Evolutionary conservation across 1,140 invertebrate genomes (phyloP).

Genomic region (Cepaea nemoralis): DNA sequence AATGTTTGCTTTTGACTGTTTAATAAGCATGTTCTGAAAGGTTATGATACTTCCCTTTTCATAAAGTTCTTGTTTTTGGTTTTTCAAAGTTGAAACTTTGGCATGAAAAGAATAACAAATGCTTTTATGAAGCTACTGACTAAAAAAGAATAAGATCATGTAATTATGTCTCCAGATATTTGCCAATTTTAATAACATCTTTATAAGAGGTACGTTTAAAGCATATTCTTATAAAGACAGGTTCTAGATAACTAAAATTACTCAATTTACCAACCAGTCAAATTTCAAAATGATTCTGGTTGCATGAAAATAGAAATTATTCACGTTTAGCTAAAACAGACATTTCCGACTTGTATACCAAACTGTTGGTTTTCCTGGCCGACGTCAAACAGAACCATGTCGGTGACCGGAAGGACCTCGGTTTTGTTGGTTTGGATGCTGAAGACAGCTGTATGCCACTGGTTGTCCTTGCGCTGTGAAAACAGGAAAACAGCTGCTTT

Average conservation of each 20-base stretch:
- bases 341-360: constrained; percentile 84
- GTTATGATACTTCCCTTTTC: too few relatives aligned
- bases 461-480: constrained; percentile 72
- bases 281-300: neutral
- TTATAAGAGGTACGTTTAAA: neutral
- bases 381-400: constrained; percentile 84
- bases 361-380: constrained; percentile 83
- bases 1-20: too few relatives aligned
- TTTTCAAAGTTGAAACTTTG: too few relatives aligned
- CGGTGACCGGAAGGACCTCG: constrained; percentile 82
- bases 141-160: too few relatives aligned
- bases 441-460: constrained; percentile 83
- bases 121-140: too few relatives aligned
- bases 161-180: constrained; percentile 6
- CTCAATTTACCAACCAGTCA: neutral
- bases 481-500: neutral
- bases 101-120: too few relatives aligned
- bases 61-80: too few relatives aligned
- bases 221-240: neutral
- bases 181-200: constrained; percentile 9
- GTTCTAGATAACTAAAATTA: neutral
- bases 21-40: too few relatives aligned
- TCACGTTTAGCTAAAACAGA: constrained; percentile 80
- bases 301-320: neutral
- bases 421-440: constrained; percentile 84